A percentile compares a stretch with the other conserved stretches of the same genome.
Evolutionary conservation across 1,140 invertebrate genomes (phyloP).

Genomic region (Temnothorax curvispinosus): DNA sequence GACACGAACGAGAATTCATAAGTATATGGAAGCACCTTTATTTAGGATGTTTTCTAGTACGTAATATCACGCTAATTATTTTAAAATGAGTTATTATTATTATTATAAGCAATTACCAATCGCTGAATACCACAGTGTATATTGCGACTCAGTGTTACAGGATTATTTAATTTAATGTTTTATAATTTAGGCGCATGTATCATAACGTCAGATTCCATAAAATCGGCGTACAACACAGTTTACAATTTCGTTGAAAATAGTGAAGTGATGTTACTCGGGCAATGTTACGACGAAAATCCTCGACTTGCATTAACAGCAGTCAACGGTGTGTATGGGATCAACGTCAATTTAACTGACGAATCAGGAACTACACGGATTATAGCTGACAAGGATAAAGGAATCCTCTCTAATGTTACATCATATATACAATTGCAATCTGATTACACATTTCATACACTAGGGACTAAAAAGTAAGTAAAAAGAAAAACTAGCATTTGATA

Average conservation of each 20-base stretch:
- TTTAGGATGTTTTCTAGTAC: conserved; percentile 79
- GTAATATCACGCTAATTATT: conserved; percentile 43
- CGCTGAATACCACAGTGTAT: not conserved
- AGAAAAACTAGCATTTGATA: conserved; percentile 1
- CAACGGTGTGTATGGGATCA: conserved; percentile 73
- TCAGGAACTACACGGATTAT: conserved; percentile 79
- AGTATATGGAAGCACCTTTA: conserved; percentile 79
- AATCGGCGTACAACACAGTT: conserved; percentile 79
- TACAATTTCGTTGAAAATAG: conserved; percentile 69
- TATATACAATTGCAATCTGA: conserved; percentile 75
- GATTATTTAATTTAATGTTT: conserved; percentile 19
- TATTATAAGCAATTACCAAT: no score
- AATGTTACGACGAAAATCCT: conserved; percentile 82
- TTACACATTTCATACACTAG: conserved; percentile 77
- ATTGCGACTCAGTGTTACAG: not conserved
- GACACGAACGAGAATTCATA: conserved; percentile 80
- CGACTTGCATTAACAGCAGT: conserved; percentile 78
- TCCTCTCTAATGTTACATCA: conserved; percentile 79
- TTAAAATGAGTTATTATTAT: not conserved
- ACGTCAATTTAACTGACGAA: conserved; percentile 80
- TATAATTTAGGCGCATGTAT: conserved; percentile 79
- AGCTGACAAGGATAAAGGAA: conserved; percentile 74
- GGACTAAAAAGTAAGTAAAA: conserved; percentile 80
- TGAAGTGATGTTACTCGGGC: conserved; percentile 80
- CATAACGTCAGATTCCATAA: conserved; percentile 75